A percentile compares a stretch with the other conserved stretches of the same genome.
Evolutionary conservation across 1,140 invertebrate genomes (phyloP).

Genomic region (Sipha flava): DNA sequence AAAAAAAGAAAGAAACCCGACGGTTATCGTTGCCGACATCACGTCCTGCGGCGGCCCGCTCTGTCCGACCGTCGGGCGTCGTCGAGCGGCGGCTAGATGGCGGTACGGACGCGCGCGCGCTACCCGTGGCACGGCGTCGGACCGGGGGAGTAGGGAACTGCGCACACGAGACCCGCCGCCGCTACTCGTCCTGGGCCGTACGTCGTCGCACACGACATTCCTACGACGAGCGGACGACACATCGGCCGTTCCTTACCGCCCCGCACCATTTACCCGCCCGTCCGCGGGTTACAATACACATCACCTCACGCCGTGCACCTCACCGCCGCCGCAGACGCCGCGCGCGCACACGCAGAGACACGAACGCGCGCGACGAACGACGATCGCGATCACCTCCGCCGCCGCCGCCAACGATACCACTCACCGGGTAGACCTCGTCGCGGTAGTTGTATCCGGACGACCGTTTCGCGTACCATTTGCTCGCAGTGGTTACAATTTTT

Average conservation of each 20-base stretch:
- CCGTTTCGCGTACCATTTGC: too few relatives aligned
- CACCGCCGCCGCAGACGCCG: too few relatives aligned
- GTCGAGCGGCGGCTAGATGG: not conserved
- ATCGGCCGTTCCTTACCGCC: not conserved
- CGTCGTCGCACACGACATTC: slow-evolving; percentile 21
- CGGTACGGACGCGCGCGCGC: not conserved
- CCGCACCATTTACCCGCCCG: too few relatives aligned
- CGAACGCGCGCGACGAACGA: not conserved
- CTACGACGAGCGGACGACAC: slow-evolving; percentile 12
- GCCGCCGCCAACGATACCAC: too few relatives aligned
- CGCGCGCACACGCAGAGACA: not conserved
- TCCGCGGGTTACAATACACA: too few relatives aligned
- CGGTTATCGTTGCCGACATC: not conserved
- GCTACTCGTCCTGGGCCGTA: not conserved
- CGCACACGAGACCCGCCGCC: not conserved
- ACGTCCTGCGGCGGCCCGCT: not conserved
- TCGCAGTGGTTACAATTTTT: too few relatives aligned
- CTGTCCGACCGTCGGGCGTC: too few relatives aligned
- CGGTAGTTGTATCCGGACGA: too few relatives aligned
- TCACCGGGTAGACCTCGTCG: not conserved
- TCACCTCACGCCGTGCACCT: not conserved
- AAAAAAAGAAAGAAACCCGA: not conserved
- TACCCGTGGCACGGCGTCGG: not conserved
- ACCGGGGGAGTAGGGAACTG: not conserved
- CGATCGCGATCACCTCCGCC: not conserved